phyloP scores from a whole-genome alignment of 1,140 invertebrate genomes.

The Hyles vespertilio region DNA sequence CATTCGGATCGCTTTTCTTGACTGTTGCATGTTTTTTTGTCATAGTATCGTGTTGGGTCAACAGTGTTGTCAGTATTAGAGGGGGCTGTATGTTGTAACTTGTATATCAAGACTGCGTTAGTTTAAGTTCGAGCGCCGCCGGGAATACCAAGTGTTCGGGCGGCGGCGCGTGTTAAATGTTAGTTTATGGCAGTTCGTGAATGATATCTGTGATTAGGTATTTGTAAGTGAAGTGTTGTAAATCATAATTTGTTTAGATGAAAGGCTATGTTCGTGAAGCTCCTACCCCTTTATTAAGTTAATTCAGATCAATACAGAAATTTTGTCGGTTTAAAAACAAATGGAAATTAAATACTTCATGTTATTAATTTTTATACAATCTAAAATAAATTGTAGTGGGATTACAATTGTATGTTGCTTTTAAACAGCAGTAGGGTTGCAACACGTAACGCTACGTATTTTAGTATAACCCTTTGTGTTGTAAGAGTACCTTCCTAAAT shows the following conservation, averaged over 20 bases:
- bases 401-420: too few species aligned
- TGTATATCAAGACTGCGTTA: conserved; percentile 67
- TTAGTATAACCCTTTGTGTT: too few species aligned
- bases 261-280: conserved; percentile 2
- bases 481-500: too few species aligned
- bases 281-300: neutral
- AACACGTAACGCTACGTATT: too few species aligned
- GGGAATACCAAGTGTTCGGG: conserved; percentile 11
- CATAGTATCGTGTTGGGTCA: conserved; percentile 10
- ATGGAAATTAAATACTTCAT: too few species aligned
- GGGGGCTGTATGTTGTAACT: conserved; percentile 43
- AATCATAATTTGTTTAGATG: conserved; percentile 55
- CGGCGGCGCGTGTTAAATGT: conserved; percentile 10
- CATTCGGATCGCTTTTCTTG: conserved; percentile 41
- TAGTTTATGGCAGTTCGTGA: conserved; percentile 49
- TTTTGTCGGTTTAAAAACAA: too few species aligned
- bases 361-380: too few species aligned
- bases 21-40: conserved; percentile 48
- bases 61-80: conserved; percentile 38
- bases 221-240: conserved; percentile 43
- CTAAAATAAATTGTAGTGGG: too few species aligned
- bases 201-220: conserved; percentile 70
- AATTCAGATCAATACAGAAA: too few species aligned
- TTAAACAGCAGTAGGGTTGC: too few species aligned
- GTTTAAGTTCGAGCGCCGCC: conserved; percentile 37